Evolutionary conservation across 2,113 vertebrate genomes (phyloP).

Genomic region (Hyaena hyaena): DNA sequence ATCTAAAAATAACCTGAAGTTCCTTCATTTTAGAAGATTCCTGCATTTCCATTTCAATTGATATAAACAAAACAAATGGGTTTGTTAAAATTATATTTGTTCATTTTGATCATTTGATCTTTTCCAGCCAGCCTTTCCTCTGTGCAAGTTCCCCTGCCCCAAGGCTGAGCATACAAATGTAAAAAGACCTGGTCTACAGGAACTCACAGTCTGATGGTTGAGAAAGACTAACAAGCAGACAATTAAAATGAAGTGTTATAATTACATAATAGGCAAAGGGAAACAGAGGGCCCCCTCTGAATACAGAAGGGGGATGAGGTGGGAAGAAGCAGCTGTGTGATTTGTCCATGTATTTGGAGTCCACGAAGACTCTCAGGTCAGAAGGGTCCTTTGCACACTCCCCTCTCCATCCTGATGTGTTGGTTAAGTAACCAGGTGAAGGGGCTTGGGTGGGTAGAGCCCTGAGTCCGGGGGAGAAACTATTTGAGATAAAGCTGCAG

Average conservation of each 20-base stretch:
- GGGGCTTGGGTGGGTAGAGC: background rate
- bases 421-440: background rate
- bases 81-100: conserved; percentile 2
- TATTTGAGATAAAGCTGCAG: background rate
- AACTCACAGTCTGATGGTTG: background rate
- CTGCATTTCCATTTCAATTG: background rate
- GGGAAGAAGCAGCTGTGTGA: background rate
- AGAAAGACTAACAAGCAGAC: background rate
- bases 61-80: background rate
- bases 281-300: background rate
- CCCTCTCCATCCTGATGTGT: background rate
- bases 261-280: background rate
- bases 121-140: background rate
- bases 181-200: background rate
- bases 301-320: background rate
- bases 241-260: background rate
- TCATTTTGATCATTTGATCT: background rate
- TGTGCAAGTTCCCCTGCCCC: background rate
- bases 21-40: background rate
- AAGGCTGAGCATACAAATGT: background rate
- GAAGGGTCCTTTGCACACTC: background rate
- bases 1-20: background rate
- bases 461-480: background rate
- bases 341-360: background rate
- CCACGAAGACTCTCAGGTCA: background rate